phyloP scores from a whole-genome alignment of 2,797 vertebrate species.

The Sorex maritimensis region DNA sequence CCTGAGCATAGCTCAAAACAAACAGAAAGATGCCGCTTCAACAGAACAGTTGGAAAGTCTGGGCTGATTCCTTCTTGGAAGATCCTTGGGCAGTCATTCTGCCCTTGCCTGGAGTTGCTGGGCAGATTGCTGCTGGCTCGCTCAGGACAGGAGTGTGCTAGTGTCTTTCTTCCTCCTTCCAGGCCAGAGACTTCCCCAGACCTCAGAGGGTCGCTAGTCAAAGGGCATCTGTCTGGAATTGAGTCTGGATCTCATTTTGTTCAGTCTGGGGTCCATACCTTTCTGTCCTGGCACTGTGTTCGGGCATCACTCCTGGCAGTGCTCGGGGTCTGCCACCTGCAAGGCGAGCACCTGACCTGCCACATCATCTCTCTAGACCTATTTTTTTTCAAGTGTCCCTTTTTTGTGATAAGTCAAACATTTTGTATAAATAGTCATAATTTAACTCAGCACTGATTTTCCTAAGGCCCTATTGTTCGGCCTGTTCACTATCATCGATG shows the following conservation, averaged over 20 bases:
- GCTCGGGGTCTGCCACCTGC: too few relatives aligned
- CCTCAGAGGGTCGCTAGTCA: not conserved
- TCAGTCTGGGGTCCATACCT: too few relatives aligned
- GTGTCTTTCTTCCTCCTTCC: conserved; percentile 17
- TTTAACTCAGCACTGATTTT: conserved; percentile 55
- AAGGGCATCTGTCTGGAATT: not conserved
- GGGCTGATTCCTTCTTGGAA: conserved; percentile 10
- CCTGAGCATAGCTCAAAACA: too few relatives aligned
- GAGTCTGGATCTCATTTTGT: not conserved
- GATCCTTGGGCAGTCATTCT: not conserved
- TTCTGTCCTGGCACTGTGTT: too few relatives aligned
- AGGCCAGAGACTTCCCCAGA: not conserved
- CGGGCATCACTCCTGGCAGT: too few relatives aligned
- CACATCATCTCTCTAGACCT: not conserved
- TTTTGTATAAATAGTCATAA: conserved; percentile 37
- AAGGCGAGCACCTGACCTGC: too few relatives aligned
- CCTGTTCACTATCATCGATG: not conserved
- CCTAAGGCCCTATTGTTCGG: conserved; percentile 23
- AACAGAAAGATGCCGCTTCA: not conserved
- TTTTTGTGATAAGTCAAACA: conserved; percentile 57
- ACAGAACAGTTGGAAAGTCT: not conserved
- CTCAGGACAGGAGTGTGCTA: conserved; percentile 48
- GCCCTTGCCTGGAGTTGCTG: not conserved
- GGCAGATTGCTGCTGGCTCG: not conserved
- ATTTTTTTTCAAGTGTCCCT: conserved; percentile 20